Evolutionary conservation across 2,888 invertebrate genomes (phyloP), one percentile per base, ranked within the genome.

Genomic region (Drosophila peninsularis): DNA sequence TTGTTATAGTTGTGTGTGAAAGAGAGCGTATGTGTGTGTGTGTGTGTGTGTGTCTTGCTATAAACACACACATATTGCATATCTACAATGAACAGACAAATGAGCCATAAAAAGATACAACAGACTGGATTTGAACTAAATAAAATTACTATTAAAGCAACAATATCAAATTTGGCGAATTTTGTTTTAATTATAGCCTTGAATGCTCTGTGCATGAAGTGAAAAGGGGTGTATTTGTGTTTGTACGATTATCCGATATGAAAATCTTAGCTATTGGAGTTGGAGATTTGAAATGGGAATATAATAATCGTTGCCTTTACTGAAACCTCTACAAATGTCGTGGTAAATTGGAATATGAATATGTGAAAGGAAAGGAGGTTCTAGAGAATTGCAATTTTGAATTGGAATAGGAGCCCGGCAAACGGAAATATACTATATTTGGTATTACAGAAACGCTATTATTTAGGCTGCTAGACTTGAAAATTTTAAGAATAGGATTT

Each of bases 81-180:
- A 36, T 52, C 36, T 36, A 11, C 11, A 11, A n/a, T 36, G 21
- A 36, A 47, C 47, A 13, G 7, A 47, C 30, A 47, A 47, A 47
- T 47, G 30, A 32, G 47, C 47, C 47, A 47, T 47, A 54, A 32
- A 37, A 19, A 52, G n/a, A 17, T 10, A 47, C 3, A 27, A 52
- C 21, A n/a, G 11, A 52, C 24, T 27, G 7, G 32, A 37, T 52
- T 52, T 24, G 10, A 41, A 19, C 37, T 37, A 54, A 30, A 54
- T 41, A 30, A 54, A 41, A 21, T 9, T 21, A 21, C n/a, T 21
- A 21, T 6, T 10, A 32, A 30, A 32, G 14, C 19, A 34, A 54
- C 30, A 41, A 54, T 41, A 39, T 21, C 19, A 54, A 32, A 13
- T 19, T 42, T 42, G n/a, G 9, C 27, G 32, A 11, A 41, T 32